Percentiles rank a stretch among this genome's conserved stretches.
Evolutionary conservation across 2,797 vertebrate genomes (phyloP).

Genomic region (Epinephelus malabaricus): DNA sequence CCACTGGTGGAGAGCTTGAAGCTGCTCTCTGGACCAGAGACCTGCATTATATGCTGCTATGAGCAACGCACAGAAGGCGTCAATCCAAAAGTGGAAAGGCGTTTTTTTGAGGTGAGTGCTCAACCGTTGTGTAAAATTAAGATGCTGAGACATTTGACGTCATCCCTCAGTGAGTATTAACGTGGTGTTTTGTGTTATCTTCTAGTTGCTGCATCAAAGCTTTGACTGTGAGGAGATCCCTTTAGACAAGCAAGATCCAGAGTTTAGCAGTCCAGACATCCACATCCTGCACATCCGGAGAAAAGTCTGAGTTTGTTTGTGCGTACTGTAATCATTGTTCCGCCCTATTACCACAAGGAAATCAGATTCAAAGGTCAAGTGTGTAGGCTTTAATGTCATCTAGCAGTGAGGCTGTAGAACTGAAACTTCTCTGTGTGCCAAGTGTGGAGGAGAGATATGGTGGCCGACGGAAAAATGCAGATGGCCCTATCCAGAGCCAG

Average conservation of each 20-base stretch:
- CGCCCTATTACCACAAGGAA: not conserved
- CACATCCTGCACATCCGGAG: conserved; percentile 87
- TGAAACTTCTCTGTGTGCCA: too few species aligned
- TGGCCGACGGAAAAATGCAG: too few species aligned
- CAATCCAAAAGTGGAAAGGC: conserved; percentile 94
- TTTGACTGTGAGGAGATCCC: conserved; percentile 92
- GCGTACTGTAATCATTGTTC: not conserved
- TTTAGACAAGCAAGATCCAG: conserved; percentile 91
- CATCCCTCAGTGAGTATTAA: not conserved
- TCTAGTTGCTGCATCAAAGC: conserved; percentile 90
- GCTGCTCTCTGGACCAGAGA: conserved; percentile 90
- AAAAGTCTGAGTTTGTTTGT: conserved; percentile 56
- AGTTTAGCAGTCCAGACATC: conserved; percentile 95
- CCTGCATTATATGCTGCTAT: conserved; percentile 95
- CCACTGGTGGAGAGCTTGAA: conserved; percentile 94
- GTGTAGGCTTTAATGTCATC: not conserved
- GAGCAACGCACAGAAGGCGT: conserved; percentile 95
- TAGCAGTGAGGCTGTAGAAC: too few species aligned
- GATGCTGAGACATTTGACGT: not conserved
- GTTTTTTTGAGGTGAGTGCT: conserved; percentile 92
- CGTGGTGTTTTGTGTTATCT: conserved; percentile 34
- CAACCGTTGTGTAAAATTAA: not conserved
- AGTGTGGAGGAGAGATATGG: too few species aligned
- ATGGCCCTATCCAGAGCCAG: too few species aligned
- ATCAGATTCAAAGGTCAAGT: not conserved